A percentile compares a stretch with the other conserved stretches of the same genome.
Evolutionary conservation across 1,140 invertebrate genomes (phyloP).

Genomic region (Nilaparvata lugens): DNA sequence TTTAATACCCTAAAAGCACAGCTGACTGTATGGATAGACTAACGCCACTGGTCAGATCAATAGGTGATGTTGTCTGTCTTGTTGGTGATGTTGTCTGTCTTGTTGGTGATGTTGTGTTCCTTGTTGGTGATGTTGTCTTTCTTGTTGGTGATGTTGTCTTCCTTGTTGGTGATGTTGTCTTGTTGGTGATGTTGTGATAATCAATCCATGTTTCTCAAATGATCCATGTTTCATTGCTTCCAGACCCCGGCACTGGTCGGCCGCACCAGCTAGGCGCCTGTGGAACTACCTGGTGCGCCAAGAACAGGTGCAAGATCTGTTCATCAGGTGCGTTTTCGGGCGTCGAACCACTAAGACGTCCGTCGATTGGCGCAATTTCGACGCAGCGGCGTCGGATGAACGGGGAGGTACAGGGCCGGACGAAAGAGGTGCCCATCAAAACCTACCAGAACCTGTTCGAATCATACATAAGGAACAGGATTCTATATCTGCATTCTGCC

Average conservation of each 20-base stretch:
- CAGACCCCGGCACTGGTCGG: conserved; percentile 57
- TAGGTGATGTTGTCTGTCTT: no score
- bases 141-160: no score
- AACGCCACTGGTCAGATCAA: no score
- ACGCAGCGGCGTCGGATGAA: conserved; percentile 26
- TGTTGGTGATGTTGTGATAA: no score
- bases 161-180: no score
- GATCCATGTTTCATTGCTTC: no score
- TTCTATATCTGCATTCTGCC: conserved; percentile 92
- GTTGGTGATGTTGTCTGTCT: no score
- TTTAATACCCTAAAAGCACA: no score
- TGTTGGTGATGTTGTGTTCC: no score
- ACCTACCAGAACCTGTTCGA: conserved; percentile 69
- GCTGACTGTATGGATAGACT: no score
- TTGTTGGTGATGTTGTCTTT: no score
- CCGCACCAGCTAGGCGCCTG: conserved; percentile 72
- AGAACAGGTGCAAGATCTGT: conserved; percentile 87
- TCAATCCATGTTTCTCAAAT: no score
- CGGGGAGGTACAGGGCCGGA: not conserved
- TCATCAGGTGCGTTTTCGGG: conserved; percentile 91
- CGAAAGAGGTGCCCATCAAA: conserved; percentile 27
- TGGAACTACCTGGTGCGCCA: conserved; percentile 93
- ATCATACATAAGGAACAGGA: conserved; percentile 99
- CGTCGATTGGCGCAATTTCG: not conserved
- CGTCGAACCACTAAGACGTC: conserved; percentile 43